Evolutionary conservation across 2,113 vertebrate genomes (phyloP), one percentile per base, ranked within the genome.

Genomic region (Hystrix brachyura): DNA sequence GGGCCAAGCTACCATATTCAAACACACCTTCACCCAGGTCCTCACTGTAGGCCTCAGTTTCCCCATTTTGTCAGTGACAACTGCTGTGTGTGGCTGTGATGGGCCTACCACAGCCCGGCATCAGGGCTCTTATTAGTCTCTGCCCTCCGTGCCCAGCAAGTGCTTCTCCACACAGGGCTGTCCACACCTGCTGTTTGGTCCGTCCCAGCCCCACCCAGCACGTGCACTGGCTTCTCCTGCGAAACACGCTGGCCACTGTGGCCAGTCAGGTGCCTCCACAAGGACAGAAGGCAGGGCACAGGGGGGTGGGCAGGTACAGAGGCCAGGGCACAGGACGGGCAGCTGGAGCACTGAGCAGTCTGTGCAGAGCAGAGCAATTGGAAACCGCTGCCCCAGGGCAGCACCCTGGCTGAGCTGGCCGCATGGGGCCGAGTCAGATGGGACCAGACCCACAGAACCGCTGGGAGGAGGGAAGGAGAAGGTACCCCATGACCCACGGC

Each of bases 211-310:
- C 32, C 4, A 32, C 60, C 60, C 69, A 29, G 12, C 25, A 51
- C 7, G 2, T 2, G 12, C 3, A 14, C 38, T 38, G 27, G 59
- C 21, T 46, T 43, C 21, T 4, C 38, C n/a, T 23, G 14, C 0
- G 3, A 43, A 43, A 17, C 6, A 60, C 13, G 57, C 7, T 1
- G 23, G 57, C 14, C 57, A 6, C 17, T 4, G 21, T 29, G 57
- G 25, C 59, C 80, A 62, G 46, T 29, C 59, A 19, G 59, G 46
- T 7, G 21, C 38, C 25, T 29, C n/a, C 7, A 3, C n/a, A 60
- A 38, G 80, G 57, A 34, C 14, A 43, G n/a, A 17, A 27, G 79
- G 27, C 79, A 53, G 17, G 46, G 76, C 17, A 8, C 51, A 55
- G 51, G 17, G 14, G 53, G 34, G 59, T 29, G 38, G 23, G 25